Conservation (phyloP, 2,888 invertebrate genomes). For the Reticulitermes lucifugus region DNA sequence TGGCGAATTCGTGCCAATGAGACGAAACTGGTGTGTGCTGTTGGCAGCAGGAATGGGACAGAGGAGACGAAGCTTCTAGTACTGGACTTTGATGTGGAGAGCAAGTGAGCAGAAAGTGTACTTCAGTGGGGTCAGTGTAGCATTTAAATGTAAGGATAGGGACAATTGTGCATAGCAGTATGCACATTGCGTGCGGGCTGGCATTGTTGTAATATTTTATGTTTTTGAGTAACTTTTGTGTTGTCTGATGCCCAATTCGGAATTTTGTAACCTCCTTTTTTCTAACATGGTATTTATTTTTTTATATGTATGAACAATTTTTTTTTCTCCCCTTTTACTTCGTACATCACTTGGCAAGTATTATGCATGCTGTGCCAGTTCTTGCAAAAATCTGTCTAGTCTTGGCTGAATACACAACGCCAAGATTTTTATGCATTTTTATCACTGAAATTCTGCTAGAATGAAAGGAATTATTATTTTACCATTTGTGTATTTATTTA, state of each 20-base stretch:
- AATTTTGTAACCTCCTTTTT: not conserved
- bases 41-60: constrained; percentile 97
- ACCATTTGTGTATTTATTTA: constrained; percentile 6
- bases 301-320: constrained; percentile 23
- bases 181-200: not conserved
- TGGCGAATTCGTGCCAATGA: constrained; percentile 97
- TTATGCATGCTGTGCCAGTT: constrained; percentile 6
- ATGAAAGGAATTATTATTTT: not conserved
- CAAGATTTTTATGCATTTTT: not conserved
- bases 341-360: constrained; percentile 12
- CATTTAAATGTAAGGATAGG: constrained; percentile 34
- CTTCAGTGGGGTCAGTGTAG: not conserved
- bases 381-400: not conserved
- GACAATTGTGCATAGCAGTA: constrained; percentile 11
- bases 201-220: not conserved
- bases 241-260: constrained; percentile 10
- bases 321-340: not conserved
- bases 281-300: constrained; percentile 34
- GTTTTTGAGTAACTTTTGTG: constrained; percentile 2
- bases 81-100: constrained; percentile 93
- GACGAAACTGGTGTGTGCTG: constrained; percentile 97
- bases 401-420: not conserved
- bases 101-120: constrained; percentile 58
- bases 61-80: constrained; percentile 99
- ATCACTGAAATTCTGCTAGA: not conserved